Evolutionary conservation across 2,797 vertebrate species (phyloP), one percentile per base, ranked within the genome.

Genomic region (Melanotaenia boesemani): DNA sequence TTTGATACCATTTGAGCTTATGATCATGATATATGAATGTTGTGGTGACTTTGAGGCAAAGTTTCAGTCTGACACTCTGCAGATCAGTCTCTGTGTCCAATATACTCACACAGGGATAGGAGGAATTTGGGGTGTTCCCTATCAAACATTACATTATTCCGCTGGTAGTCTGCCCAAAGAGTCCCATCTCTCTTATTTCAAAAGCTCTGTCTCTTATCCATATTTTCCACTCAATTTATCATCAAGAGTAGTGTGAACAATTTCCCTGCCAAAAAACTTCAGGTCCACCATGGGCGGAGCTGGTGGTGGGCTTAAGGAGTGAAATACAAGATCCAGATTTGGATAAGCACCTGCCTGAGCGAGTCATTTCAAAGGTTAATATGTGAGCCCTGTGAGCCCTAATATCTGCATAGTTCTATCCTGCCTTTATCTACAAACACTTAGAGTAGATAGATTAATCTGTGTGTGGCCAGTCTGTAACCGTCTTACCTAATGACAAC

Each of bases 211-310:
- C 3, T 4, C 39, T 70, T 73, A 78, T 91, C 67, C 79, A 37
- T 70, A 36, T 81, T 86, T 88, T 83, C 81, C 82, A 85, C 68
- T 48, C 79, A 66, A 82, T 91, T 88, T 67, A 89, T 92, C 91
- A 92, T 77, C 22, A 50, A 36, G 26, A 68, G 62, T 70, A 71
- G 54, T 30, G 54, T 11, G 18, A 67, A 63, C 67, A 41, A 59
- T 77, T 58, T 74, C 59, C 63, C 69, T 65, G 69, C 63, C 77
- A 76, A 28, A 81, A 60, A 34, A 36, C 46, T 48, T 69, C n/a
- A 55, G 39, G 58, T 41, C 55, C 63, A 41, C 52, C 1, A 5
- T 46, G 37, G 64, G 64, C 59, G 44, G 28, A 26, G 18, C 67
- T 56, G 46, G 52, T 66, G 41, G 46, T 72, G 79, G 77, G 37